Conservation (phyloP, 2,888 invertebrate species). For the Spialia ferax region DNA sequence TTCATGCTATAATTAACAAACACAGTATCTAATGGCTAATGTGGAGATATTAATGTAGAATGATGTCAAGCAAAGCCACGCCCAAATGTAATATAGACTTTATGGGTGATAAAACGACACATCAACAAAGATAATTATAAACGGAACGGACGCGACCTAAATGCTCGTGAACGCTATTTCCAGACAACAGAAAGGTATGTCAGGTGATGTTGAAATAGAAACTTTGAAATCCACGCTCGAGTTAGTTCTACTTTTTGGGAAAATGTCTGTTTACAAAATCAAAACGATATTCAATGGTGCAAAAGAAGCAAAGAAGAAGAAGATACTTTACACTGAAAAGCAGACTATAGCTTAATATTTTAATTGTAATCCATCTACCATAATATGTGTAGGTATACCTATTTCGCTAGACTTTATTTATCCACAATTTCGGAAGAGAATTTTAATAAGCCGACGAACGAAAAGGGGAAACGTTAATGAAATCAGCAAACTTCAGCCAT, state of each 20-base stretch:
- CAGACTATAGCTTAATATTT: no score
- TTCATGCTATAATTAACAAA: slow-evolving; percentile 7
- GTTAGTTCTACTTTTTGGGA: slow-evolving; percentile 28
- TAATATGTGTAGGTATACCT: no score
- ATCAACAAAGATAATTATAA: slow-evolving; percentile 77
- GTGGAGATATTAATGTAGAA: slow-evolving; percentile 15
- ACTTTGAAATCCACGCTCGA: slow-evolving; percentile 43
- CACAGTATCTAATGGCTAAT: background rate
- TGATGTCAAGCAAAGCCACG: slow-evolving; percentile 39
- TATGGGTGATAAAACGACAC: slow-evolving; percentile 64
- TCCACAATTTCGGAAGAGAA: slow-evolving; percentile 18
- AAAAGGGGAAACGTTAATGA: slow-evolving; percentile 23
- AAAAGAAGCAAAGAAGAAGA: background rate
- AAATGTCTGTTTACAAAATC: slow-evolving; percentile 18
- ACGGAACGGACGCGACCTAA: slow-evolving; percentile 74
- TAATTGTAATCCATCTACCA: no score
- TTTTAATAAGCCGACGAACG: slow-evolving; percentile 31
- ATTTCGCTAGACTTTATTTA: slow-evolving; percentile 13
- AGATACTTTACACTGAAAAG: no score
- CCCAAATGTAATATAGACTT: slow-evolving; percentile 44
- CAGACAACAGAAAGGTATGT: slow-evolving; percentile 69
- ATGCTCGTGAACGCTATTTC: slow-evolving; percentile 77
- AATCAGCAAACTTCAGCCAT: slow-evolving; percentile 18
- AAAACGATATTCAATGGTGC: background rate
- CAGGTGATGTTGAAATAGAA: slow-evolving; percentile 75